Evolutionary conservation across 1,140 invertebrate species (phyloP).

Genomic region (Drosophila santomea): DNA sequence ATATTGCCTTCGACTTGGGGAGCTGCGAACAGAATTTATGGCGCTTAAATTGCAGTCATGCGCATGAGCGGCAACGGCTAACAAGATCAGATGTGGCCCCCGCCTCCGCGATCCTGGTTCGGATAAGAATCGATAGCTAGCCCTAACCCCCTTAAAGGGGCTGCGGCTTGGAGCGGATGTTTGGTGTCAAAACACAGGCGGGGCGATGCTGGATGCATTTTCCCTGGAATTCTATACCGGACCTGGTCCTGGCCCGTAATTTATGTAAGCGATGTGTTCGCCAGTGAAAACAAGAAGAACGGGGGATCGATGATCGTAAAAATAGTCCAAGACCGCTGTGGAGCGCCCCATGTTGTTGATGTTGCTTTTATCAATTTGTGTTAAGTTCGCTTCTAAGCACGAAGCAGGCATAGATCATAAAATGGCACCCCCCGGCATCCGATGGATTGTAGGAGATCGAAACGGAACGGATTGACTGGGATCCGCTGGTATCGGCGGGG

Average conservation of each 20-base stretch:
- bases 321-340: constrained; percentile 45
- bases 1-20: constrained; percentile 58
- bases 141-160: constrained; percentile 35
- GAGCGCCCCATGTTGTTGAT: constrained; percentile 24
- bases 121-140: constrained; percentile 5
- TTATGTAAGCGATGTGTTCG: constrained; percentile 74
- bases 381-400: constrained; percentile 72
- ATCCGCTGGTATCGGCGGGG: constrained; percentile 9
- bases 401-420: constrained; percentile 77
- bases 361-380: constrained; percentile 77
- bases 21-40: constrained; percentile 69
- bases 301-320: constrained; percentile 59
- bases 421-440: constrained; percentile 55
- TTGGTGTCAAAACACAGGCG: constrained; percentile 75
- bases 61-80: constrained; percentile 74
- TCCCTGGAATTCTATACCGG: constrained; percentile 64
- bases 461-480: constrained; percentile 18
- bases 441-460: constrained; percentile 15
- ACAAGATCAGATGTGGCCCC: constrained; percentile 57
- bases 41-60: constrained; percentile 82
- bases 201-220: constrained; percentile 47
- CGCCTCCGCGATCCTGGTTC: not conserved
- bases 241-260: constrained; percentile 64
- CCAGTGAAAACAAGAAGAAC: constrained; percentile 65
- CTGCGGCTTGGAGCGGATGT: constrained; percentile 75